Base-by-base conservation (phyloP, 2,888 invertebrate genomes). In the Agriopis aurantiaria region DNA sequence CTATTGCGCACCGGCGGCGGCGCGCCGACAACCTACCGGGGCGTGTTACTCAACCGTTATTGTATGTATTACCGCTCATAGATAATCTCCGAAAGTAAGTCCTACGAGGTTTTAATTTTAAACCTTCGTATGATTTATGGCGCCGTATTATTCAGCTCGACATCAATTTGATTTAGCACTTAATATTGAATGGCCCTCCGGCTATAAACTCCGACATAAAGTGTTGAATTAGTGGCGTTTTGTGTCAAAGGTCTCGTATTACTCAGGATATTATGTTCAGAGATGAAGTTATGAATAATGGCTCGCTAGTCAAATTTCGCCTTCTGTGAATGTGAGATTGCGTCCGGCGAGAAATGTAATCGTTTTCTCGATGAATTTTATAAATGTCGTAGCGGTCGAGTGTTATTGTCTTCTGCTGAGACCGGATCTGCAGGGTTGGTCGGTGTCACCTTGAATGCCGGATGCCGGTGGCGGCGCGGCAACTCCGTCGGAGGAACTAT, bases 361-460 rank as follows among this genome's bases (percentile, higher is more conserved):
- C 43, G 10, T 46, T 57, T 52, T 62, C 10, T 65, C 52, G 51
- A n/a, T 43, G 57, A 23, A 56, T 60, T 45, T 33, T 51, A 17
- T 49, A 12, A 45, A 64, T 63, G 68, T 65, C 65, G 56, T 48
- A 41, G 40, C 49, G 62, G 52, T 53, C 52, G 52, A 33, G 9
- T 68, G 69, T 57, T 67, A 69, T 75, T 70, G 65, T 76, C 76
- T 81, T 80, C 78, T 71, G 77, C 77, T 72, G 74, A 78, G 87
- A 88, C 88, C 88, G 90, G 89, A 89, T 90, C 89, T 88, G 91
- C 89, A 90, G 91, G 90, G 92, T 93, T 92, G 88, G 87, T 79
- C 79, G 77, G 89, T 89, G 91, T 93, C 93, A 93, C 93, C 93
- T 93, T 93, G 93, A 89, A 86, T 89, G 90, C 92, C 93, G 93